These are phyloP conservation scores for Pterobdella sp. DNA, from an alignment of 2,888 invertebrate species.

Conservation along the genomic window DNA sequence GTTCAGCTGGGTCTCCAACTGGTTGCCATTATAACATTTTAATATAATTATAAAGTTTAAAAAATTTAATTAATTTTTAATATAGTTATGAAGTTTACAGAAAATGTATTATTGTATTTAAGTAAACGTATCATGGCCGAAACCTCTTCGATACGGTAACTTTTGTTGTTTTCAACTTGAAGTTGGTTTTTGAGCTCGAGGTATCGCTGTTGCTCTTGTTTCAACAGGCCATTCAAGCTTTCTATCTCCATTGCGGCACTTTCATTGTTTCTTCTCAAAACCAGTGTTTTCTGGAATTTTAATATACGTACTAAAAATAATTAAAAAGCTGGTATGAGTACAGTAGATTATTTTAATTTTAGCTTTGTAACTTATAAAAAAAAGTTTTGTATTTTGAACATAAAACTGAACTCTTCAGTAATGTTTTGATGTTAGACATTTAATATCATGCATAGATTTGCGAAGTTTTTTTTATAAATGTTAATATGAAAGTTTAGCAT, in stretches of 20 bases:
- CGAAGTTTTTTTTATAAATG: too few species aligned
- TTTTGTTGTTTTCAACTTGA: conserved; percentile 42
- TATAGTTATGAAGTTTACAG: not conserved
- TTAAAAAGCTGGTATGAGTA: not conserved
- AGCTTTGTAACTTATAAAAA: not conserved
- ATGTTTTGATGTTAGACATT: too few species aligned
- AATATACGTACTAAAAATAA: too few species aligned
- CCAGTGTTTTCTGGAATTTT: conserved; percentile 47
- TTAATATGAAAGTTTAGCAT: not conserved
- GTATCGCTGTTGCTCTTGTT: conserved; percentile 48
- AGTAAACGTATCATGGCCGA: not conserved
- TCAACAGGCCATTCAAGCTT: conserved; percentile 46
- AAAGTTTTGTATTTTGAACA: too few species aligned
- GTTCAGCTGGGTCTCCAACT: conserved; percentile 44
- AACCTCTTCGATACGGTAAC: conserved; percentile 37
- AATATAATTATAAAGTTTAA: not conserved
- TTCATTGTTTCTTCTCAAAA: conserved; percentile 48
- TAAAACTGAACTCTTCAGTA: too few species aligned
- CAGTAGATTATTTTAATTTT: not conserved
- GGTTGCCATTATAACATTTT: not conserved
- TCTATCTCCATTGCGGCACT: conserved; percentile 50
- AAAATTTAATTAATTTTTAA: not conserved
- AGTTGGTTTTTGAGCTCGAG: conserved; percentile 47
- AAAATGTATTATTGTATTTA: not conserved
- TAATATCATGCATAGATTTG: too few species aligned